Percentiles rank a stretch among this genome's conserved stretches.
These are phyloP conservation scores for Holacanthus passer DNA, from an alignment of 2,113 vertebrate species.

Conservation along the genomic window DNA sequence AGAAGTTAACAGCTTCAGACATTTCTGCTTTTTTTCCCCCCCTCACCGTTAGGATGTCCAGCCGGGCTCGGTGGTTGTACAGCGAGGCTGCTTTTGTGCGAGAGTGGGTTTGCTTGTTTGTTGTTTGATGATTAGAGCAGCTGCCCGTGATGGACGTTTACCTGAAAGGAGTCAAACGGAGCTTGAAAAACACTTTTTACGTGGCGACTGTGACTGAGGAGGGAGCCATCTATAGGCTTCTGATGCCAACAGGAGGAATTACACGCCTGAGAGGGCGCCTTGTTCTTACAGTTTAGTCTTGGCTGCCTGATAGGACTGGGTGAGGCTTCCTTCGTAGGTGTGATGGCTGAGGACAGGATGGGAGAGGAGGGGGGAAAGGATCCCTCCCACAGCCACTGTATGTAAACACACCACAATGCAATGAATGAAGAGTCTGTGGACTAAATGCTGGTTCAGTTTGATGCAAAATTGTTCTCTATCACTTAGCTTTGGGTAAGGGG, in stretches of 20 bases:
- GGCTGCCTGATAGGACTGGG: conserved; percentile 35
- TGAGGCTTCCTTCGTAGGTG: conserved; percentile 37
- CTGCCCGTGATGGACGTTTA: conserved; percentile 15
- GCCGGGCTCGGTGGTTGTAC: not conserved
- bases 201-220: conserved; percentile 23
- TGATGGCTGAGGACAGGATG: conserved; percentile 33
- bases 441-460: conserved; percentile 22
- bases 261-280: conserved; percentile 38
- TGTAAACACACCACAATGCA: conserved; percentile 16
- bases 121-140: not conserved
- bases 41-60: not conserved
- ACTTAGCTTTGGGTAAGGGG: conserved; percentile 15
- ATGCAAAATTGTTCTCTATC: conserved; percentile 40
- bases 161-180: conserved; percentile 32
- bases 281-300: conserved; percentile 46
- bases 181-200: conserved; percentile 47
- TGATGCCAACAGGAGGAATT: conserved; percentile 46
- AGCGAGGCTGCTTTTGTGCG: not conserved
- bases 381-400: conserved; percentile 25
- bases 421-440: not conserved
- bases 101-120: not conserved
- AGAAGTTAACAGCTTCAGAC: conserved; percentile 21
- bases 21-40: not conserved
- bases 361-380: not conserved
- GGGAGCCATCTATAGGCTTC: conserved; percentile 17